A percentile compares a stretch with the other conserved stretches of the same genome.
phyloP scores from a whole-genome alignment of 2,797 vertebrate species.

The Hippopotamyrus pictus region DNA sequence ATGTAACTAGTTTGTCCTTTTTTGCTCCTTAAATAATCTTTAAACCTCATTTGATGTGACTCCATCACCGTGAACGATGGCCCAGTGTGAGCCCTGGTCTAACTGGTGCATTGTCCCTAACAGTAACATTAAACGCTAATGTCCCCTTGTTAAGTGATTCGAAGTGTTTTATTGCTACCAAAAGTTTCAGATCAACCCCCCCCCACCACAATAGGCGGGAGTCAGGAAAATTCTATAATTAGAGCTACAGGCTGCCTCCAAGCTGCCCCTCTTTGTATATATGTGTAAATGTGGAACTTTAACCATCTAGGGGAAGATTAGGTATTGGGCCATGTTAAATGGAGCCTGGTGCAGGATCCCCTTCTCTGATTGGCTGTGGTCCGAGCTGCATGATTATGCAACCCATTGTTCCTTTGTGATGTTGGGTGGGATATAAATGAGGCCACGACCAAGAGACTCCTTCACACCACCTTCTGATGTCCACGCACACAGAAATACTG shows the following conservation, averaged over 20 bases:
- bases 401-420: conserved; percentile 74
- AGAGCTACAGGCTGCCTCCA: neutral
- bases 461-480: conserved; percentile 35
- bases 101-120: neutral
- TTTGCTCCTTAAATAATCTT: neutral
- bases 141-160: neutral
- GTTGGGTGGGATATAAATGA: conserved; percentile 58
- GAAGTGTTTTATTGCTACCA: neutral
- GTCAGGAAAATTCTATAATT: neutral
- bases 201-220: neutral
- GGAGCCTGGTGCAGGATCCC: conserved; percentile 59
- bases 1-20: neutral
- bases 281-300: conserved; percentile 6
- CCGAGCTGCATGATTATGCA: conserved; percentile 72
- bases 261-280: neutral
- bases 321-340: conserved; percentile 2
- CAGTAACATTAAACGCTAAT: neutral
- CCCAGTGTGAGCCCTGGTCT: neutral
- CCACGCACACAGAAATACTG: conserved; percentile 35
- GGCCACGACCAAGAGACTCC: conserved; percentile 50
- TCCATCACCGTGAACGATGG: neutral
- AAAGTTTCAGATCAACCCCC: neutral
- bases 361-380: conserved; percentile 68
- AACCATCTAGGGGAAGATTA: neutral
- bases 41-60: neutral